A percentile compares a stretch with the other conserved stretches of the same genome.
These are phyloP conservation scores for Criorhina ranunculi DNA, from an alignment of 2,888 invertebrate genomes.

Conservation along the genomic window DNA sequence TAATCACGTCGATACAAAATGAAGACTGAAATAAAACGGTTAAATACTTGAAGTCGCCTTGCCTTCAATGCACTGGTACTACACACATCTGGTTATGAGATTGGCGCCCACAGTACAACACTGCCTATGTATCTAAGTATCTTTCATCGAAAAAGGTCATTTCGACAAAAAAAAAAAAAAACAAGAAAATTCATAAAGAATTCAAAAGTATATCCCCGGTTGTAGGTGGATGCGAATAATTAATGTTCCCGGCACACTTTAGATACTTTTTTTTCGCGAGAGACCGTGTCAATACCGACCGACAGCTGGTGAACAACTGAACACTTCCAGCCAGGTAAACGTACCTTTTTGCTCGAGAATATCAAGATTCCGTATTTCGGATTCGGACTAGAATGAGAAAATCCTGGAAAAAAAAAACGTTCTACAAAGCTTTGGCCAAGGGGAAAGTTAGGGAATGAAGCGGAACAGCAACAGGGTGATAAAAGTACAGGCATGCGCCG, in stretches of 20 bases:
- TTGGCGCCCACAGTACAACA: conserved; percentile 7
- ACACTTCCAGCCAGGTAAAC: conserved; percentile 70
- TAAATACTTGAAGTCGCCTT: neutral
- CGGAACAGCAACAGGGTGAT: conserved; percentile 68
- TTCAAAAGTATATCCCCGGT: conserved; percentile 31
- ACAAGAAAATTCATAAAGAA: conserved; percentile 40
- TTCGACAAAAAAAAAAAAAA: conserved; percentile 11
- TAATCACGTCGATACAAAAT: conserved; percentile 37
- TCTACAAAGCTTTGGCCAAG: conserved; percentile 46
- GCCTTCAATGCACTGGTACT: conserved; percentile 2
- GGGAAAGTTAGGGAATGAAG: conserved; percentile 12
- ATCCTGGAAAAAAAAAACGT: conserved; percentile 67
- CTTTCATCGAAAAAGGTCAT: conserved; percentile 36
- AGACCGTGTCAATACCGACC: conserved; percentile 57
- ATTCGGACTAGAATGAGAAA: conserved; percentile 41
- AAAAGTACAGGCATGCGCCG: conserved; percentile 66
- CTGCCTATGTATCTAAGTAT: conserved; percentile 24
- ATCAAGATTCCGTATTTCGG: conserved; percentile 12
- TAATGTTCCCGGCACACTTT: conserved; percentile 22
- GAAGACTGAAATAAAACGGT: conserved; percentile 44
- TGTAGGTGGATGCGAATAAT: conserved; percentile 10
- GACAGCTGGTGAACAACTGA: conserved; percentile 74
- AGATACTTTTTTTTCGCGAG: conserved; percentile 33
- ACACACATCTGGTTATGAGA: conserved; percentile 20
- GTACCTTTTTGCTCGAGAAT: conserved; percentile 65